phyloP scores from a whole-genome alignment of 2,888 invertebrate genomes.

The Tethea ocularis region DNA sequence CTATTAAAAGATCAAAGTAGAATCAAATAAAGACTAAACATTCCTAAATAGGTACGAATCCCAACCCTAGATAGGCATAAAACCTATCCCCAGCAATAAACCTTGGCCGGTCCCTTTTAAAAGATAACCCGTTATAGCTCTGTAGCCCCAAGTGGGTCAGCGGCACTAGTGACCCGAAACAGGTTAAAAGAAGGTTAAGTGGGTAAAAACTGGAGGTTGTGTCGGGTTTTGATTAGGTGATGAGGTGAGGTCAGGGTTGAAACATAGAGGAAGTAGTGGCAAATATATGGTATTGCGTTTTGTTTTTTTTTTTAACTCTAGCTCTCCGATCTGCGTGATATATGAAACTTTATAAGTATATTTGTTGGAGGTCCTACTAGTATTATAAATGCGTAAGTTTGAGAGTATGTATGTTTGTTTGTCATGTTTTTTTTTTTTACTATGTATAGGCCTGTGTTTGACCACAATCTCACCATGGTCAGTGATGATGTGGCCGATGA shows the following conservation, averaged over 20 bases:
- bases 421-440: no score
- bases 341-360: no score
- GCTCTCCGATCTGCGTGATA: no score
- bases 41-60: neutral
- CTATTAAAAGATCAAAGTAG: no score
- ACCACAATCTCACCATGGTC: no score
- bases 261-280: neutral
- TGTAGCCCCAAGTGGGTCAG: neutral
- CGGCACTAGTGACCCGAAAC: neutral
- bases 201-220: neutral
- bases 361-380: no score
- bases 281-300: neutral
- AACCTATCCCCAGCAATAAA: neutral
- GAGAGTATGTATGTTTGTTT: no score
- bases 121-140: conserved; percentile 1
- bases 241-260: neutral
- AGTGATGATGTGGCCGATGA: no score
- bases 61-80: neutral
- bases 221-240: neutral
- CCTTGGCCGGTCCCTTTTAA: neutral
- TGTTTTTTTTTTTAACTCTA: no score
- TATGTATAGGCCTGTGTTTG: no score
- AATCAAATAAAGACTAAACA: no score
- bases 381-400: no score
- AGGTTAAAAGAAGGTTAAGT: conserved; percentile 1